Conservation (phyloP, 1,140 invertebrate species). For the Trichoplusia ni region DNA sequence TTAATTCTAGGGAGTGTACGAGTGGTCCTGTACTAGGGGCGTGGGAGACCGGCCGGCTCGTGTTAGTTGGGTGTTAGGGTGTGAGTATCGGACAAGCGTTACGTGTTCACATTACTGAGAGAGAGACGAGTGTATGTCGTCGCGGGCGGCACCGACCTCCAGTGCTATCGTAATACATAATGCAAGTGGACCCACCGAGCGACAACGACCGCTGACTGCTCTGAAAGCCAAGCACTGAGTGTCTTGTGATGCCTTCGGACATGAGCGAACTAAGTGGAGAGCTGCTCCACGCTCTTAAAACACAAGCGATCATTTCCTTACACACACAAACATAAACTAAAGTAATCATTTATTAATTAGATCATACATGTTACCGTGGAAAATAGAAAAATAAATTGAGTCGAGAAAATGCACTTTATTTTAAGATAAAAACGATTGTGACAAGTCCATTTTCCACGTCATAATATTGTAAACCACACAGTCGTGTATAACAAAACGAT, state of each 20-base stretch:
- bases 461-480: slow-evolving; percentile 36
- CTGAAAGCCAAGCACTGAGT: slow-evolving; percentile 20
- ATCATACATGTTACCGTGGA: slow-evolving; percentile 51
- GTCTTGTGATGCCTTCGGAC: slow-evolving; percentile 34
- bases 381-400: slow-evolving; percentile 66
- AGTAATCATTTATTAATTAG: slow-evolving; percentile 9
- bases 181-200: slow-evolving; percentile 36
- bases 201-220: slow-evolving; percentile 4
- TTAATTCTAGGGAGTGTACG: slow-evolving; percentile 41
- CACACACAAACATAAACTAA: slow-evolving; percentile 27
- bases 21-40: slow-evolving; percentile 31
- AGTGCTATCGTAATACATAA: slow-evolving; percentile 15
- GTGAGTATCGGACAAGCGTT: slow-evolving; percentile 55
- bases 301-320: slow-evolving; percentile 36
- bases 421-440: slow-evolving; percentile 41
- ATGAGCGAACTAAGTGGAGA: slow-evolving; percentile 36
- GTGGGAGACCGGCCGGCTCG: slow-evolving; percentile 34
- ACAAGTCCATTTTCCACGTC: slow-evolving; percentile 61
- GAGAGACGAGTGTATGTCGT: background rate
- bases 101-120: slow-evolving; percentile 37
- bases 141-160: background rate
- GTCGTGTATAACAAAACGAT: slow-evolving; percentile 34
- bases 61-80: slow-evolving; percentile 54
- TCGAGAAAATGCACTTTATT: slow-evolving; percentile 48
- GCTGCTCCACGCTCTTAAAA: slow-evolving; percentile 38